Base-by-base conservation (phyloP, 2,797 vertebrate species). In the Sebastes goodei region DNA sequence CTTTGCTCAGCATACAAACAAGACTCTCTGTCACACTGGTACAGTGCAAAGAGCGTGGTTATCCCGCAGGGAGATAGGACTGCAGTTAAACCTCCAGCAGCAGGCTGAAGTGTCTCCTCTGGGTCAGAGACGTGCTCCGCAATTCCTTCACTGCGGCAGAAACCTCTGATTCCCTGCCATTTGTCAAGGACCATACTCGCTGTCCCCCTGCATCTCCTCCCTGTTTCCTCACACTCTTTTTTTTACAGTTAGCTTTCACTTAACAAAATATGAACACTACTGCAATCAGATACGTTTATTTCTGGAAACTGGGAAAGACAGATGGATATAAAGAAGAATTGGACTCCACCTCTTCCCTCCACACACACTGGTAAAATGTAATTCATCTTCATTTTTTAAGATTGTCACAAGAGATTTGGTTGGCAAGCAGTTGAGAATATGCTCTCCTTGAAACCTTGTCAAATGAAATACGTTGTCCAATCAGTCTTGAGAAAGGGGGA, bases 71-170 rank as follows among this genome's bases (percentile, higher is more conserved):
- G 88, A 90, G 88, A 71, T 35, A 60, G 75, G 84, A 74, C 82
- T 85, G 88, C 89, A 80, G 85, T 85, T 75, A 86, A 86, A 90
- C 66, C 90, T 88, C 81, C 81, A 63, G 83, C 86, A 89, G 85
- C 76, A 83, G 85, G 53, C 68, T 70, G 69, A 75, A 77, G 69
- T 61, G 56, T 84, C 87, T 90, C 87, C 84, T 89, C 67, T 80
- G 89, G 79, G 82, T 90, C 85, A 76, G 75, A 86, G 78, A 78
- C 68, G 64, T 66, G 78, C 81, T 82, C 77, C 78, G 83, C 74
- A 7, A 25, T 83, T 82, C 68, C 86, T 92, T 56, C 84, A 89
- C 89, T 90, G 92, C 88, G 8, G 86, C 85, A 89, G 68, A 84
- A 68, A 76, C 56, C 71, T 69, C 71, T 56, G 79, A 88, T 74